A percentile compares a stretch with the other conserved stretches of the same genome.
Evolutionary conservation across 64 coral and sea anemone species (phyloP).

Genomic region (Montipora foliosa): DNA sequence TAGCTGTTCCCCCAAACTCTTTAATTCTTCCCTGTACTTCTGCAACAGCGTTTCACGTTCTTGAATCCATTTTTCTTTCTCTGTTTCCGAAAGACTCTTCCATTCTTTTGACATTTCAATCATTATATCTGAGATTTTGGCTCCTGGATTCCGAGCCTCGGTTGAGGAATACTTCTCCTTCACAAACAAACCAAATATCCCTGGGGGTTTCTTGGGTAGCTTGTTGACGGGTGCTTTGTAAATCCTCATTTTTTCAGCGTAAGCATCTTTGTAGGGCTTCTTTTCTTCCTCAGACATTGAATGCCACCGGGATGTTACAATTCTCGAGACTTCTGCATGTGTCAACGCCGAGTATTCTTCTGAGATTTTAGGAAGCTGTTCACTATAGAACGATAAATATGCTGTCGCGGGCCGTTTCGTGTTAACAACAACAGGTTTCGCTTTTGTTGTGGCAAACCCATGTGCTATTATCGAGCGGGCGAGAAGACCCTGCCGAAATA

Average conservation of each 20-base stretch:
- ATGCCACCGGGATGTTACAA: not conserved
- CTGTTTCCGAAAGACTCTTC: not conserved
- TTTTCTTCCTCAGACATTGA: slow-evolving; percentile 26
- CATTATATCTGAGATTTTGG: not conserved
- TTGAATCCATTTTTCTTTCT: slow-evolving; percentile 2
- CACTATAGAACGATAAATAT: not conserved
- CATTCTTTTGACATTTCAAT: not conserved
- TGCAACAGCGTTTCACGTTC: not conserved
- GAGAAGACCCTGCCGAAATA: not conserved
- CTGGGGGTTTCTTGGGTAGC: slow-evolving; percentile 29
- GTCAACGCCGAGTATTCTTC: not conserved
- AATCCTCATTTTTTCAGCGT: not conserved
- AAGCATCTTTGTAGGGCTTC: slow-evolving; percentile 10
- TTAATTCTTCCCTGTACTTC: not conserved
- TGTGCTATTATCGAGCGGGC: not conserved
- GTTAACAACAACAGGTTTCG: not conserved
- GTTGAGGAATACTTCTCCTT: slow-evolving; percentile 1
- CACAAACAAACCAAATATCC: slow-evolving; percentile 17
- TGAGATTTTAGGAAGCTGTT: not conserved
- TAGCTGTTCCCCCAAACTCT: not conserved
- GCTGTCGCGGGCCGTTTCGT: not conserved
- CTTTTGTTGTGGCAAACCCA: not conserved
- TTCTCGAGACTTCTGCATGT: not conserved
- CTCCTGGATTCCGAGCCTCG: not conserved
- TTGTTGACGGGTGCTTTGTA: slow-evolving; percentile 13